Evolutionary conservation across 2,888 invertebrate genomes (phyloP), one percentile per base, ranked within the genome.

Genomic region (Oscheius myriophilus): DNA sequence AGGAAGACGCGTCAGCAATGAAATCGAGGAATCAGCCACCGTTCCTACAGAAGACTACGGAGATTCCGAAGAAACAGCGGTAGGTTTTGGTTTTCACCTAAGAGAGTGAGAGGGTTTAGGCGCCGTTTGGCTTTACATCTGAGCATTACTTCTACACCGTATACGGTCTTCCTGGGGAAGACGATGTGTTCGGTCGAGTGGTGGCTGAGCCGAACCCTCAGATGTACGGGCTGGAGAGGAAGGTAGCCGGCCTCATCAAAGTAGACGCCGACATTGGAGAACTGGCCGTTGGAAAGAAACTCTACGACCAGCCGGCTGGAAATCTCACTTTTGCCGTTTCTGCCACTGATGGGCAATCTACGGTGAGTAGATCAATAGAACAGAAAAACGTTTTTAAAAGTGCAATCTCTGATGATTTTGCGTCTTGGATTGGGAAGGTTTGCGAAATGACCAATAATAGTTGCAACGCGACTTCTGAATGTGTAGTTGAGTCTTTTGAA

Each of bases 321-420:
- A 70, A 72, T 9, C 52, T 75, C 21, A 55, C 57, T 11, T 73
- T 78, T 39, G 68, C 67, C 23, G 66, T 78, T 1, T 78, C 78
- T 0, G 71, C 78, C 0, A 78, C 78, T n/a, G 71, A 78, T 66
- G 78, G 78, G 6, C 59, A 71, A 33, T 64, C 70, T 39, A 78
- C 78, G 69, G 78, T 78, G 33, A 23, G 71, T 75, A 11, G 11
- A n/a, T n/a, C n/a, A n/a, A n/a, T n/a, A n/a, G n/a, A n/a, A n/a
- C n/a, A n/a, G n/a, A n/a, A n/a, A n/a, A n/a, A n/a, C n/a, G n/a
- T n/a, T n/a, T n/a, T n/a, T n/a, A n/a, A n/a, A n/a, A n/a, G n/a
- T n/a, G n/a, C n/a, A n/a, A n/a, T n/a, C n/a, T n/a, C n/a, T n/a
- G n/a, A n/a, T n/a, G n/a, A n/a, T n/a, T n/a, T n/a, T n/a, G n/a